Base-by-base conservation (phyloP, 1,140 invertebrate genomes). In the Diorhabda sublineata region DNA sequence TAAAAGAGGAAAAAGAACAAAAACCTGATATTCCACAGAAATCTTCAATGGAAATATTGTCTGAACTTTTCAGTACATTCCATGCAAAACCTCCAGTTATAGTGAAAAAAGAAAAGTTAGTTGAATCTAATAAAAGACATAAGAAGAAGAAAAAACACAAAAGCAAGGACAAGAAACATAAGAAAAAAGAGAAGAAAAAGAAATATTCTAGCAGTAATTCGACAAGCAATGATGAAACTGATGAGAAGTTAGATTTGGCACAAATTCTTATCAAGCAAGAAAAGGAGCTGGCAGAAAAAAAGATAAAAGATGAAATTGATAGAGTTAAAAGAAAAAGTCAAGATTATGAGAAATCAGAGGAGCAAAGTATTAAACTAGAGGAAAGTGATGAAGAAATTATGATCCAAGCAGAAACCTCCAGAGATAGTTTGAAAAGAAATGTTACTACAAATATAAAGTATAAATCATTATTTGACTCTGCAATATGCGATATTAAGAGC, bases 31-130 rank as follows among this genome's bases (percentile, higher is more conserved):
- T 45, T 44, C 65, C 65, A 9, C 41, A 7, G 60, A 79, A 79
- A 71, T 77, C 90, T 3, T 92, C 91, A 0, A 90, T 88, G 78
- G 90, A 93, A 78, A 92, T 93, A 75, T 82, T 93, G 5, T 89
- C 89, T 0, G 91, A 93, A 80, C 82, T 93, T 0, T 93, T 93
- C 74, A 85, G 87, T 63, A 90, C 88, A 3, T 91, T 91, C 75
- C 88, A 91, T 75, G 87, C 84, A 43, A 83, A 84, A 66, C 87
- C 87, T 58, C 86, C 87, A 5, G 82, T 82, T 67, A 86, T 86
- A 67, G 78, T 84, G 64, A 87, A 87, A 76, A 86, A 87, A 66
- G 83, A 83, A 74, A 85, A 89, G 74, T 80, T 81, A 5, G 77
- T 80, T 42, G 83, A 82, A 76, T 82, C 76, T 69, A 73, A 73